Percentiles rank a stretch among this genome's conserved stretches.
phyloP scores from a whole-genome alignment of 2,113 vertebrate genomes.

The Carassius gibelio region DNA sequence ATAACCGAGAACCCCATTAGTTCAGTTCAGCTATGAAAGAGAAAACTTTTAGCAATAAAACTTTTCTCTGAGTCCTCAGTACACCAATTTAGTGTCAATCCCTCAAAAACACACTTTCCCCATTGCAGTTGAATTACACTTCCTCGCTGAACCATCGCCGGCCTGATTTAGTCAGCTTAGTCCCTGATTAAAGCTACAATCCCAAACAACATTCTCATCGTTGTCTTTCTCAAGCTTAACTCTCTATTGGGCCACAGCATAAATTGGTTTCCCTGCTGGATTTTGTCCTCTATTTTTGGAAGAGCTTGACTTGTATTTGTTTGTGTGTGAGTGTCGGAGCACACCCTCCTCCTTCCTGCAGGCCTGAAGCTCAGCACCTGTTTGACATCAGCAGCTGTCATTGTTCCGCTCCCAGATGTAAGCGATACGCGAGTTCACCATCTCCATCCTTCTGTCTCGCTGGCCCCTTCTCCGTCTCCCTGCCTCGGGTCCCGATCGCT shows the following conservation, averaged over 20 bases:
- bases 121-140: not conserved
- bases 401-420: constrained; percentile 58
- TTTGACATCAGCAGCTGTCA: constrained; percentile 62
- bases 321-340: constrained; percentile 21
- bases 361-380: constrained; percentile 61
- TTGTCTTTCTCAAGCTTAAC: constrained; percentile 9
- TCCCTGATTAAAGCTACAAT: constrained; percentile 15
- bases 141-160: not conserved
- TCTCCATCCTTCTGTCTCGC: constrained; percentile 32
- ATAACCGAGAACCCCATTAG: not conserved
- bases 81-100: not conserved
- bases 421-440: constrained; percentile 53
- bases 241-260: constrained; percentile 1
- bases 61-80: not conserved
- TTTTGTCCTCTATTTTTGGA: not conserved
- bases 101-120: constrained; percentile 9
- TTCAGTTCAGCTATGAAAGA: not conserved
- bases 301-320: not conserved
- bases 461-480: constrained; percentile 1
- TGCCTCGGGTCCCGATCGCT: constrained; percentile 20
- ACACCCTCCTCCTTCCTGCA: constrained; percentile 45
- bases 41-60: not conserved
- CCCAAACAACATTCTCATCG: constrained; percentile 16
- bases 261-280: not conserved
- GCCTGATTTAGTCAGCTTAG: constrained; percentile 21